phyloP scores from a whole-genome alignment of 2,888 invertebrate genomes.

The Polydrusus tereticollis region DNA sequence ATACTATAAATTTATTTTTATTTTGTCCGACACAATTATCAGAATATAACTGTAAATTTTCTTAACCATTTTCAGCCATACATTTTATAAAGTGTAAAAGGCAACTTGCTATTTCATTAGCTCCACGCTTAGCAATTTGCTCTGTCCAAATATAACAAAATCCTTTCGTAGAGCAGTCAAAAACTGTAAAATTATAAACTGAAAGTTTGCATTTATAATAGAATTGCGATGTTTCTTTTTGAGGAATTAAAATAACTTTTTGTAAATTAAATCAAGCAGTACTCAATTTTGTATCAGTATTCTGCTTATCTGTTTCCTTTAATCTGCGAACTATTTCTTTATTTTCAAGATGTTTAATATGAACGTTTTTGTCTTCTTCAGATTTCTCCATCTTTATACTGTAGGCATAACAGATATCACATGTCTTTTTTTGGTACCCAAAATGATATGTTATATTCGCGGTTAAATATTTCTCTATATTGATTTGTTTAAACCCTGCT shows the following conservation, averaged over 20 bases:
- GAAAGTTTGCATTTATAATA: conserved; percentile 32
- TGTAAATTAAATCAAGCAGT: conserved; percentile 27
- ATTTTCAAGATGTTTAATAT: conserved; percentile 4
- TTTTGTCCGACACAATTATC: conserved; percentile 43
- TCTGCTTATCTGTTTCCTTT: conserved; percentile 14
- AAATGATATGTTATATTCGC: conserved; percentile 23
- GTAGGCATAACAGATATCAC: conserved; percentile 12
- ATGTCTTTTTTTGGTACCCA: conserved; percentile 34
- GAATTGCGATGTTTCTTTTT: not conserved
- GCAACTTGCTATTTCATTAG: conserved; percentile 30
- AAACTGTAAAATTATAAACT: conserved; percentile 35
- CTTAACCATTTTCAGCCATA: conserved; percentile 10
- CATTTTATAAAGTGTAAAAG: not conserved
- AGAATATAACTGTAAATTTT: conserved; percentile 35
- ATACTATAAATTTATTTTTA: conserved; percentile 40
- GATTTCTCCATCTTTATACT: conserved; percentile 4
- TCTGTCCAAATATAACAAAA: conserved; percentile 35
- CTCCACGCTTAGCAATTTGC: conserved; percentile 28
- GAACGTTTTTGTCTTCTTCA: conserved; percentile 1
- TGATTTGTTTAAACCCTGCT: not conserved
- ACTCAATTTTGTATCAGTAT: not conserved
- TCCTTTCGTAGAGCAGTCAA: conserved; percentile 22
- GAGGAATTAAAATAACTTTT: conserved; percentile 24
- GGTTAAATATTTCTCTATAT: conserved; percentile 16
- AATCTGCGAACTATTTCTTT: conserved; percentile 16